Evolutionary conservation across 2,797 vertebrate genomes (phyloP), one percentile per base, ranked within the genome.

Genomic region (Spea hammondii): DNA sequence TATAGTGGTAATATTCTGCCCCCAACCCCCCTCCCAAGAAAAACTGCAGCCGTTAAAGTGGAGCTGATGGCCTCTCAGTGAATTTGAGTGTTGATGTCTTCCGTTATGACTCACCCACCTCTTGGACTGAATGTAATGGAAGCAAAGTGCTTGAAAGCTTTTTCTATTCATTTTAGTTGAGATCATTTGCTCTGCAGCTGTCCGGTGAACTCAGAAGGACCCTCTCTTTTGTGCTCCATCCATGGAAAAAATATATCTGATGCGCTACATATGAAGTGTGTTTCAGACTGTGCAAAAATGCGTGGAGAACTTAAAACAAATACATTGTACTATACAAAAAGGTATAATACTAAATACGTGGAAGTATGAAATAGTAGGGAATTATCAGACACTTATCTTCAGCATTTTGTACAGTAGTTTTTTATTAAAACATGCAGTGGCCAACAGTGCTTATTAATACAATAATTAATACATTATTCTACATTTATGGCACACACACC

Each of bases 131-230:
- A 46, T 65, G 32, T 65, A 47, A 65, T 65, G 64, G 32, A 65
- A 47, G 32, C 64, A 32, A 5, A 11, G 44, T 65, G 8, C 32
- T 45, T n/a, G 64, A 65, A 65, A 45, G 64, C 64, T 68, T 49
- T 68, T 68, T 13, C 45, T 49, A 49, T 48, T 49, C 65, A 49
- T 49, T 49, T 68, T 68, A 47, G 9, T 68, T 68, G 45, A 45
- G 65, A 68, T 68, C 65, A 68, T 68, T 68, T 48, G 13, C 46
- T 49, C 65, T 14, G 13, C 65, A 68, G 65, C 65, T 68, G 65
- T 68, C 65, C 65, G 8, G 65, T 68, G 65, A 68, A 68, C 65
- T 68, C 47, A 48, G 47, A 49, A 68, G 65, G 47, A 48, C 65
- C 65, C 49, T 66, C 65, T 12, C 47, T 68, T 68, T 68, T 68